These are phyloP conservation scores for Eugnorisma glareosa DNA, from an alignment of 2,888 invertebrate genomes.

Conservation along the genomic window DNA sequence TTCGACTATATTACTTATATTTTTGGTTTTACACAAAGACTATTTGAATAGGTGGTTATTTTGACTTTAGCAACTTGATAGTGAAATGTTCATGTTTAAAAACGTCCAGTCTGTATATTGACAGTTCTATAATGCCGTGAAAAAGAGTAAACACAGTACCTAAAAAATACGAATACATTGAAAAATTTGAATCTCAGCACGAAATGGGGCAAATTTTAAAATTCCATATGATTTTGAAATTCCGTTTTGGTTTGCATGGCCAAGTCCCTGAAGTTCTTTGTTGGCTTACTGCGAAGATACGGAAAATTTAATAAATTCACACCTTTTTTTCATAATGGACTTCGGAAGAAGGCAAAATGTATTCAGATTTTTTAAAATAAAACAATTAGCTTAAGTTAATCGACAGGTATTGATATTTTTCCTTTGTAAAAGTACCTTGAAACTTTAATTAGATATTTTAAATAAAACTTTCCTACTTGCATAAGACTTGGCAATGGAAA, in stretches of 20 bases:
- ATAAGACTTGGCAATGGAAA: slow-evolving; percentile 64
- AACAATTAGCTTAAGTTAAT: too few relatives aligned
- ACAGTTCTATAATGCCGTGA: slow-evolving; percentile 15
- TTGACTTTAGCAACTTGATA: neutral
- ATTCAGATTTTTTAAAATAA: too few relatives aligned
- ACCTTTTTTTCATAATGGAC: slow-evolving; percentile 16
- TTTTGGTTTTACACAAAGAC: slow-evolving; percentile 12
- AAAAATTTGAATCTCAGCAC: slow-evolving; percentile 44
- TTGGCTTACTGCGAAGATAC: slow-evolving; percentile 44
- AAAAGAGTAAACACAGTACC: slow-evolving; percentile 39
- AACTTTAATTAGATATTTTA: slow-evolving; percentile 12
- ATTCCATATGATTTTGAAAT: slow-evolving; percentile 55
- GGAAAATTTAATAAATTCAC: slow-evolving; percentile 38
- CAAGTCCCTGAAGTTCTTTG: slow-evolving; percentile 43
- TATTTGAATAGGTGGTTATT: neutral
- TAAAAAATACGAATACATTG: slow-evolving; percentile 31
- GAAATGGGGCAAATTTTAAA: slow-evolving; percentile 62
- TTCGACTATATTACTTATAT: slow-evolving; percentile 3
- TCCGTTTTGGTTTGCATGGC: slow-evolving; percentile 45
- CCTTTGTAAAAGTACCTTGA: neutral
- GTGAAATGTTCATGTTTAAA: neutral
- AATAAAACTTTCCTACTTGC: slow-evolving; percentile 54
- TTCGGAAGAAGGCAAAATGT: neutral
- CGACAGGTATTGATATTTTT: too few relatives aligned
- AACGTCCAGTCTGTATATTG: neutral